Base-by-base conservation (phyloP, 2,113 vertebrate species). In the Megatriorchis doriae region DNA sequence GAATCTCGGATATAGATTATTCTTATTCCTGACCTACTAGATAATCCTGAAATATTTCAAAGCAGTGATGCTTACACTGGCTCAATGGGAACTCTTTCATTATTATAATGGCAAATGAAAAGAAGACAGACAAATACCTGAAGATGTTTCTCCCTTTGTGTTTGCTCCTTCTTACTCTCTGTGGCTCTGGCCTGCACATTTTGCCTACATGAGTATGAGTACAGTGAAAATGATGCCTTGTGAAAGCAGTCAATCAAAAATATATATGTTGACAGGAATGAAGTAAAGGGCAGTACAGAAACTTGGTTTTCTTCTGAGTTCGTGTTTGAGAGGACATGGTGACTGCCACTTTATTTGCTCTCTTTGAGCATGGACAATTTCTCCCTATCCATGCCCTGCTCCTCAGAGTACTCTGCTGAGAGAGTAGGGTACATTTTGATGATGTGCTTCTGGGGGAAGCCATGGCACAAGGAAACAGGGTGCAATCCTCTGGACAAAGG, bases 281-380 rank as follows among this genome's bases (percentile, higher is more conserved):
- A 92, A 45, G 23, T 18, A 65, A 92, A 38, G n/a, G 9, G 8
- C 17, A 32, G 26, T n/a, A 23, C 14, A 50, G 73, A 68, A 84
- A n/a, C 13, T 31, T 40, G 9, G 0, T 21, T 68, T 71, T 79
- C 23, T 78, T 42, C 23, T 3, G 8, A 65, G n/a, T 40, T 81
- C 12, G 7, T 85, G 18, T 81, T 59, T 1, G 0, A 62, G 15
- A 45, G 15, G 13, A 52, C 16, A 9, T 7, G 10, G 10, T n/a
- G n/a, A n/a, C 21, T 0, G 0, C 9, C 22, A 27, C 13, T 59
- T 55, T 81, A 36, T 59, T 84, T 73, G 16, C 25, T 38, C 6
- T 77, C 27, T 81, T 48, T 67, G 40, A n/a, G 27, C 14, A 13
- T 40, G 31, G 20, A 15, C 0, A 0, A 16, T 17, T 85, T 45